phyloP scores from a whole-genome alignment of 2,113 vertebrate species.

The Trematocara zebra region DNA sequence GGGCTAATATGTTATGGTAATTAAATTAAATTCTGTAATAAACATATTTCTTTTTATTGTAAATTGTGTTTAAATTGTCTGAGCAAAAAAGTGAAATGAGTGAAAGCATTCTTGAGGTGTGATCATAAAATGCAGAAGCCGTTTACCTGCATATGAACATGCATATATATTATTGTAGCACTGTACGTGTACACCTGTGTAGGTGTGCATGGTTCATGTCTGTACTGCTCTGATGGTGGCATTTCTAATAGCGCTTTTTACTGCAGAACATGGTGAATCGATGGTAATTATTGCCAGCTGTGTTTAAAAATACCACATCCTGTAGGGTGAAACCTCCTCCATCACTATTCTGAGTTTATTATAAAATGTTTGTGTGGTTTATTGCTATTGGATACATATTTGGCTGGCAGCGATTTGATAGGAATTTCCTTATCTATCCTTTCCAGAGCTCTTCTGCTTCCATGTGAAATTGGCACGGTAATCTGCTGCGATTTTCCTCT shows the following conservation, averaged over 20 bases:
- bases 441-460: slow-evolving; percentile 74
- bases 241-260: slow-evolving; percentile 49
- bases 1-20: not conserved
- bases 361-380: slow-evolving; percentile 70
- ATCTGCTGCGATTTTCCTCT: slow-evolving; percentile 73
- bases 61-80: not conserved
- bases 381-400: slow-evolving; percentile 73
- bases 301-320: slow-evolving; percentile 68
- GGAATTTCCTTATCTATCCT: slow-evolving; percentile 77
- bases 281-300: slow-evolving; percentile 68
- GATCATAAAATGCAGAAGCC: not conserved
- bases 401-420: slow-evolving; percentile 72
- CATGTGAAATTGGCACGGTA: slow-evolving; percentile 74
- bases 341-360: slow-evolving; percentile 67
- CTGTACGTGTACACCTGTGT: not conserved
- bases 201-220: not conserved
- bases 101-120: not conserved
- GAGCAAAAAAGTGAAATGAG: not conserved
- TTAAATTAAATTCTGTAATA: not conserved
- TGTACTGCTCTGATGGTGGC: slow-evolving; percentile 34
- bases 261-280: slow-evolving; percentile 56
- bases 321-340: slow-evolving; percentile 68
- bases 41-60: not conserved
- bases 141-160: not conserved
- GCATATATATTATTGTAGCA: not conserved